Conservation (phyloP, 2,888 invertebrate species). For the Sphaeridia pumilis region DNA sequence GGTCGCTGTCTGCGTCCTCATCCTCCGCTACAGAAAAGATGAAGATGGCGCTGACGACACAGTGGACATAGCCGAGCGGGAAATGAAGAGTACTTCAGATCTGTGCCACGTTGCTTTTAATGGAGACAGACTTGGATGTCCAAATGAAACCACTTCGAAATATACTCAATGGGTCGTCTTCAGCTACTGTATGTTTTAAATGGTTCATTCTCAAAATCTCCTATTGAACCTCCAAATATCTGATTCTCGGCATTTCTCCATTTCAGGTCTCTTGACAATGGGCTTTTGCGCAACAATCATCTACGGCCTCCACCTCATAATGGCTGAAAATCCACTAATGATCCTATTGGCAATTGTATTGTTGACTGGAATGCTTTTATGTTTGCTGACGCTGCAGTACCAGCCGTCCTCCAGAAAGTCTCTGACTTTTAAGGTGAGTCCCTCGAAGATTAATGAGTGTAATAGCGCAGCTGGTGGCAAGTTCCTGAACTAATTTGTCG, state of each 20-base stretch:
- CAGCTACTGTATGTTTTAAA: constrained; percentile 32
- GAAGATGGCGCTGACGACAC: constrained; percentile 30
- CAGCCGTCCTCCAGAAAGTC: constrained; percentile 28
- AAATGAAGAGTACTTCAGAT: neutral
- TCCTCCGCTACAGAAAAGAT: constrained; percentile 44
- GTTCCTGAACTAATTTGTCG: too few species aligned
- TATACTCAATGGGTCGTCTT: constrained; percentile 31
- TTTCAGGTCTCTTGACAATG: too few species aligned
- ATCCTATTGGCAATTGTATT: constrained; percentile 5
- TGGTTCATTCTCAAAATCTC: too few species aligned
- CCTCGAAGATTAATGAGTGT: too few species aligned
- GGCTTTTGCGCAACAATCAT: constrained; percentile 26
- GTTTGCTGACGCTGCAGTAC: constrained; percentile 19
- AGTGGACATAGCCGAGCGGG: neutral
- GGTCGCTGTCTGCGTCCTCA: constrained; percentile 80
- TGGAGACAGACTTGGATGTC: constrained; percentile 4
- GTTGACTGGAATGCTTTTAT: constrained; percentile 4
- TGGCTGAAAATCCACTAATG: neutral
- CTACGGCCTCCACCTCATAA: constrained; percentile 20
- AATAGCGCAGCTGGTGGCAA: too few species aligned
- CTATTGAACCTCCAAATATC: too few species aligned
- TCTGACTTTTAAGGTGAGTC: constrained; percentile 24
- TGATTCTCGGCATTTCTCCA: too few species aligned
- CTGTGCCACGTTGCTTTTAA: constrained; percentile 1
- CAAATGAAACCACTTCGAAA: constrained; percentile 29